Conservation (phyloP, 2,797 vertebrate genomes). For the Ibycter americanus region DNA sequence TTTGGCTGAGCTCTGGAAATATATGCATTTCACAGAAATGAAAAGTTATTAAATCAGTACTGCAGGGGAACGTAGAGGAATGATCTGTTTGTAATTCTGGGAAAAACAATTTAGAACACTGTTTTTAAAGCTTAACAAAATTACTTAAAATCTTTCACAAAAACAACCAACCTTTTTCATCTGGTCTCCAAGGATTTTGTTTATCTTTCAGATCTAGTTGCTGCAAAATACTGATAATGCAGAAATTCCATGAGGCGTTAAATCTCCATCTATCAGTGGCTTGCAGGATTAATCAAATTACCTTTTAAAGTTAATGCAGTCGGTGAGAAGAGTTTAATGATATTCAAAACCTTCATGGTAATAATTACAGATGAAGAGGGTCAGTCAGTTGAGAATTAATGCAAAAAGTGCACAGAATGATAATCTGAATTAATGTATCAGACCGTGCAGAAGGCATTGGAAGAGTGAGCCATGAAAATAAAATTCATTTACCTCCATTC, state of each 20-base stretch:
- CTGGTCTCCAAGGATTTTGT: constrained; percentile 62
- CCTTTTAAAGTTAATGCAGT: constrained; percentile 78
- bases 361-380: constrained; percentile 81
- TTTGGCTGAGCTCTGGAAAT: constrained; percentile 66
- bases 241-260: constrained; percentile 74
- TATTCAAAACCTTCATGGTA: constrained; percentile 77
- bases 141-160: constrained; percentile 69
- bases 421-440: constrained; percentile 73
- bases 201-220: constrained; percentile 77
- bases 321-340: constrained; percentile 77
- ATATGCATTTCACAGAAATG: constrained; percentile 57
- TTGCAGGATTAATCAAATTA: constrained; percentile 82
- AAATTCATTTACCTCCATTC: constrained; percentile 63
- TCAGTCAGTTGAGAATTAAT: constrained; percentile 78
- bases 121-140: constrained; percentile 73
- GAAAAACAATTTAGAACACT: constrained; percentile 68
- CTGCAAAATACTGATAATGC: constrained; percentile 78
- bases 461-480: constrained; percentile 64
- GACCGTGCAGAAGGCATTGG: constrained; percentile 28
- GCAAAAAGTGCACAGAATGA: constrained; percentile 74
- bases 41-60: constrained; percentile 75
- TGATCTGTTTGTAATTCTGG: constrained; percentile 71
- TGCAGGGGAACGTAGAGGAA: constrained; percentile 66
- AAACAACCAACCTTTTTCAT: constrained; percentile 67
- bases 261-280: constrained; percentile 74